These are phyloP conservation scores for Chloebia gouldiae DNA, from an alignment of 2,113 vertebrate genomes.

Conservation along the genomic window DNA sequence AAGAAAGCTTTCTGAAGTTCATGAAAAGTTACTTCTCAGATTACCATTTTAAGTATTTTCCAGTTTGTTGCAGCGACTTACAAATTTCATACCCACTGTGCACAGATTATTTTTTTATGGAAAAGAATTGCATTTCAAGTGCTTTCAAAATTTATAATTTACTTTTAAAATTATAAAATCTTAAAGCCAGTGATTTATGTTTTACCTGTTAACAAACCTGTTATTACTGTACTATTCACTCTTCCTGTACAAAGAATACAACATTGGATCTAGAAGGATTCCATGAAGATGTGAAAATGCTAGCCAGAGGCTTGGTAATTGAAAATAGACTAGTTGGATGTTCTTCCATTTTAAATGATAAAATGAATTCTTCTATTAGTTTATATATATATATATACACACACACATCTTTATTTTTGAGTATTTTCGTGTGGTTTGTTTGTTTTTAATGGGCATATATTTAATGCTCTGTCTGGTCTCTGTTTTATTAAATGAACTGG, in stretches of 20 bases:
- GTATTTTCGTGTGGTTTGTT: background rate
- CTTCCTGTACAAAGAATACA: background rate
- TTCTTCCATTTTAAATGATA: background rate
- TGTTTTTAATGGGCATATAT: background rate
- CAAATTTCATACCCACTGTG: background rate
- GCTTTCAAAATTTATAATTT: background rate
- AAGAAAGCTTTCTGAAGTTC: background rate
- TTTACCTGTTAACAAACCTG: background rate
- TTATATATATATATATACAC: rapidly evolving
- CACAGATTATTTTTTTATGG: background rate
- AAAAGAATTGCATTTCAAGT: background rate
- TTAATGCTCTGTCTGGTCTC: background rate
- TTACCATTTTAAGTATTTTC: background rate
- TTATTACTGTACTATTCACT: background rate
- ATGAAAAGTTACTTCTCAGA: background rate
- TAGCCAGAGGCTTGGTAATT: background rate
- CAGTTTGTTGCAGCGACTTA: background rate
- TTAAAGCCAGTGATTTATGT: background rate
- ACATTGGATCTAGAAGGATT: background rate
- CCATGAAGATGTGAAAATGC: background rate
- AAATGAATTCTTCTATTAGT: background rate
- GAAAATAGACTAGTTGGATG: background rate
- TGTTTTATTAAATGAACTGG: background rate
- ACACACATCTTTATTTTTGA: background rate
- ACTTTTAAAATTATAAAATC: background rate